These are phyloP conservation scores for Stomatorhinus ivindoensis DNA, from an alignment of 2,113 vertebrate species.

Conservation along the genomic window DNA sequence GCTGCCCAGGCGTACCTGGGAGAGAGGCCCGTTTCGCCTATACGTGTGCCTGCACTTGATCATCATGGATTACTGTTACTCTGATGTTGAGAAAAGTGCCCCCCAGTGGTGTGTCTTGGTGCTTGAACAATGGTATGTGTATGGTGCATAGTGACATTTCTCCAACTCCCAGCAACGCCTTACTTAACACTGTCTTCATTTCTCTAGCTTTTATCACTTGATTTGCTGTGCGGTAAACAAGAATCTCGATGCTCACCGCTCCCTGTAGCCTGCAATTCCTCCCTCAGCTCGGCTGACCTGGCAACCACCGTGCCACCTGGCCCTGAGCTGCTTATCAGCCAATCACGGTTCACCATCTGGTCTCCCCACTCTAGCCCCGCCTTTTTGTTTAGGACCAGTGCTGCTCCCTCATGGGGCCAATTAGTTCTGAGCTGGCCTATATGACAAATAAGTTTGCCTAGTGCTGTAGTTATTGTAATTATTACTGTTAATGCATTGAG, in stretches of 20 bases:
- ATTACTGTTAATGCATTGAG: neutral
- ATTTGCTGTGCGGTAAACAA: neutral
- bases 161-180: neutral
- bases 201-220: neutral
- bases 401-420: slow-evolving; percentile 1
- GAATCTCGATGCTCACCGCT: neutral
- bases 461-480: neutral
- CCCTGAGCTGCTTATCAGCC: neutral
- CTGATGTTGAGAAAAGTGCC: neutral
- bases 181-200: neutral
- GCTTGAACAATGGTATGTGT: neutral
- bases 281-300: neutral
- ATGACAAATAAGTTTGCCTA: slow-evolving; percentile 1
- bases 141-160: neutral
- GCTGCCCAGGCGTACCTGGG: neutral
- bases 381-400: neutral
- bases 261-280: neutral
- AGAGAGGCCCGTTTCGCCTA: neutral
- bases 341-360: neutral
- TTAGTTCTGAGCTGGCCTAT: neutral
- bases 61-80: slow-evolving; percentile 15
- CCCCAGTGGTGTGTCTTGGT: neutral
- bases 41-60: neutral
- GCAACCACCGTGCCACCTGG: neutral
- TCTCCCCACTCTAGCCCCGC: slow-evolving; percentile 3